These are phyloP conservation scores for Lasioglossum zephyrum DNA, from an alignment of 2,888 invertebrate species.

Conservation along the genomic window DNA sequence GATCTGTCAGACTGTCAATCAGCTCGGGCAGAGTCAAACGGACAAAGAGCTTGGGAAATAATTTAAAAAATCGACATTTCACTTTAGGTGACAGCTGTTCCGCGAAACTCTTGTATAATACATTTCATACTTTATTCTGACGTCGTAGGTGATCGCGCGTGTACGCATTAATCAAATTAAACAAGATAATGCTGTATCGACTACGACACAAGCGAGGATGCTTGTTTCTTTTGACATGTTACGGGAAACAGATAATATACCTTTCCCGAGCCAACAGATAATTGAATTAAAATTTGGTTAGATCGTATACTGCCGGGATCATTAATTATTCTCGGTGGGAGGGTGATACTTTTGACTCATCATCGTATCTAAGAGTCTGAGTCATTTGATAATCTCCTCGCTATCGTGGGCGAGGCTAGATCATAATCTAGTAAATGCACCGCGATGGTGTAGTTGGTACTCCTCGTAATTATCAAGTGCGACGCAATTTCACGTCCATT, in stretches of 20 bases:
- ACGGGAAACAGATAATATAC: neutral
- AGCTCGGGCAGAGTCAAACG: neutral
- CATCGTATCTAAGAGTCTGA: conserved; percentile 54
- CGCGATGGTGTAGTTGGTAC: conserved; percentile 49
- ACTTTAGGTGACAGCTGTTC: neutral
- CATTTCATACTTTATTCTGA: neutral
- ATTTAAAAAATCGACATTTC: neutral
- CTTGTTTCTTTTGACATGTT: neutral
- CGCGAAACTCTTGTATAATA: neutral
- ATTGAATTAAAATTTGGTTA: neutral
- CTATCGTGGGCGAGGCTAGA: conserved; percentile 58
- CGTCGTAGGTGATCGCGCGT: neutral
- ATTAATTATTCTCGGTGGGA: neutral
- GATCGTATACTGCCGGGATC: neutral
- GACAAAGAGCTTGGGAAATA: conserved; percentile 2
- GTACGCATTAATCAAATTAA: conserved; percentile 3
- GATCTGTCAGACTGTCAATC: neutral
- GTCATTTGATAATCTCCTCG: conserved; percentile 63
- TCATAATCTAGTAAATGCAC: conserved; percentile 70
- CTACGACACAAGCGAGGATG: neutral
- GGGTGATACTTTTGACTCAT: neutral
- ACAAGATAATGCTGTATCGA: conserved; percentile 26
- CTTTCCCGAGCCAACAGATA: neutral
- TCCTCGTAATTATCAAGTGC: conserved; percentile 65
- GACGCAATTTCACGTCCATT: conserved; percentile 56